Percentiles rank a stretch among this genome's conserved stretches.
Conservation (phyloP, 2,888 invertebrate species). For the Ischnura elegans region DNA sequence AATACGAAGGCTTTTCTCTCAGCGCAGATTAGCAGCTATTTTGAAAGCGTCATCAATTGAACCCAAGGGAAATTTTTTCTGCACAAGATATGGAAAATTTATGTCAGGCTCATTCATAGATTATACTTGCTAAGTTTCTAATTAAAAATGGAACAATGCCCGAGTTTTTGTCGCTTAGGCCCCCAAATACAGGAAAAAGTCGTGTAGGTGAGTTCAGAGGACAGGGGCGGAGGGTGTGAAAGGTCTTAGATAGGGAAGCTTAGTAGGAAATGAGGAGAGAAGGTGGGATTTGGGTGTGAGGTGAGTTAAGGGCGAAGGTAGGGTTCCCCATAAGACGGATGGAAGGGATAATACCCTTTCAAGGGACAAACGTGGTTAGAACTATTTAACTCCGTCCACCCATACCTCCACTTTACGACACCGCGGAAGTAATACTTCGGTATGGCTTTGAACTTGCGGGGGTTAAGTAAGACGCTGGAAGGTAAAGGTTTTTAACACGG, state of each 20-base stretch:
- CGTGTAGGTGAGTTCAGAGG: neutral
- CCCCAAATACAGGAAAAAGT: neutral
- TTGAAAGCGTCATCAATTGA: no score
- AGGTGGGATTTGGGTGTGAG: neutral
- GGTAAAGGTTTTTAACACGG: no score
- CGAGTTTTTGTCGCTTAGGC: no score
- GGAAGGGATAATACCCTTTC: constrained; percentile 40
- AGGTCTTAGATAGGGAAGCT: constrained; percentile 52
- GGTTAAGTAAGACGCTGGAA: no score
- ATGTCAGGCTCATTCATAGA: no score
- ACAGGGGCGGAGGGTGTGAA: constrained; percentile 20
- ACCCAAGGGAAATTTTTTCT: no score
- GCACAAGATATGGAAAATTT: no score
- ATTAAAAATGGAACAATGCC: no score
- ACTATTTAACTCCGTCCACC: constrained; percentile 29
- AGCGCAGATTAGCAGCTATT: no score
- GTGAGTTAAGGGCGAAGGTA: neutral
- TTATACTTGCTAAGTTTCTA: no score
- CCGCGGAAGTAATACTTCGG: neutral
- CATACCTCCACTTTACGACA: neutral
- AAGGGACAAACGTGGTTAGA: constrained; percentile 37
- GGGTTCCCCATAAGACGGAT: neutral
- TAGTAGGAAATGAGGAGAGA: neutral
- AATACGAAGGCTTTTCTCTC: no score
- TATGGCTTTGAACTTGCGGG: no score